Evolutionary conservation across 2,797 vertebrate species (phyloP).

Genomic region (Scolopax bukidnonensis): DNA sequence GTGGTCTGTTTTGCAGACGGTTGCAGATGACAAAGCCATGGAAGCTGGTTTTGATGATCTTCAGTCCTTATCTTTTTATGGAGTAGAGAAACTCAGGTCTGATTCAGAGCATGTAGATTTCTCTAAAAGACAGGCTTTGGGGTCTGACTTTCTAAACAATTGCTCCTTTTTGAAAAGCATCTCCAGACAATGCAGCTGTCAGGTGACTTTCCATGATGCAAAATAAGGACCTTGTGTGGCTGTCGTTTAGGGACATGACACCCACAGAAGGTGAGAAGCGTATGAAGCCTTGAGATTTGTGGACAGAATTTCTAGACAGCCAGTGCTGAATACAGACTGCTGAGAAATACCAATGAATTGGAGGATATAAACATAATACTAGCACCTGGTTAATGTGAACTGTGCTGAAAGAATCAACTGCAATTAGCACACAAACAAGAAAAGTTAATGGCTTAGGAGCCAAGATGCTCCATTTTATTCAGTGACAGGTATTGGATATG

Average conservation of each 20-base stretch:
- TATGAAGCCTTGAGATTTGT: neutral
- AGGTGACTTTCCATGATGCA: neutral
- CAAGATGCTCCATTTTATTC: neutral
- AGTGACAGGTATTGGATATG: neutral
- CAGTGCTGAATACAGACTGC: neutral
- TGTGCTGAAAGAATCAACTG: neutral
- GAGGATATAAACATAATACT: neutral
- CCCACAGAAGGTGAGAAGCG: neutral
- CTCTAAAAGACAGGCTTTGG: neutral
- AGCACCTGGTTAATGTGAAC: neutral
- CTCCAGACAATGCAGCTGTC: neutral
- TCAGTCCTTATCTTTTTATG: neutral
- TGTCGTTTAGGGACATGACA: neutral
- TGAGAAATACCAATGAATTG: neutral
- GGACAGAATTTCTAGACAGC: neutral
- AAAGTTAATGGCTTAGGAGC: neutral
- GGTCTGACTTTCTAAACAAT: neutral
- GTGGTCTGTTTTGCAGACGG: neutral
- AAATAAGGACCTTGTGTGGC: neutral
- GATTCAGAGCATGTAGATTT: neutral
- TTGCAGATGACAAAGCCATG: neutral
- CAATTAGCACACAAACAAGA: neutral
- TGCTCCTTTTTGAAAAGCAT: neutral
- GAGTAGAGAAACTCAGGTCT: neutral
- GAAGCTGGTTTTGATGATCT: neutral